Conservation (phyloP, 2,797 vertebrate genomes). For the Lithobates pipiens region DNA sequence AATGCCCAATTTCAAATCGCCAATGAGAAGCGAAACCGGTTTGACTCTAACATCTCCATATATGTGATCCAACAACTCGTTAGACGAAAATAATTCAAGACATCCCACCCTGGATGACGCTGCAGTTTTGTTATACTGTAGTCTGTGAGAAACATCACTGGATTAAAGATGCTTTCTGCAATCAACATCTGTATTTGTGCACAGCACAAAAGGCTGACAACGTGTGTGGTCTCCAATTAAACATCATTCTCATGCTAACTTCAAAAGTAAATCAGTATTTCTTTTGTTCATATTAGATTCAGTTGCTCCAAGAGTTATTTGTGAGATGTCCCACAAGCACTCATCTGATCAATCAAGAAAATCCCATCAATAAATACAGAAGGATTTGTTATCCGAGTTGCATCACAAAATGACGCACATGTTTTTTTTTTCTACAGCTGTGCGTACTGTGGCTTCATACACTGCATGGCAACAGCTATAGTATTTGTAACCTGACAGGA, state of each 20-base stretch:
- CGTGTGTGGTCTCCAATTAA: slow-evolving; percentile 50
- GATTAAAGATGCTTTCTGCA: not conserved
- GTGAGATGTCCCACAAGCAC: not conserved
- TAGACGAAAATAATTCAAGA: not conserved
- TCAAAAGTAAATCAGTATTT: slow-evolving; percentile 13
- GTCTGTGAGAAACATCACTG: not conserved
- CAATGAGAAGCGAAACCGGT: too few species aligned
- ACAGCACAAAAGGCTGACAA: not conserved
- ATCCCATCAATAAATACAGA: not conserved
- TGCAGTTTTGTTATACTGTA: not conserved
- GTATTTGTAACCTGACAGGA: not conserved
- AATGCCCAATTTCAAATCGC: too few species aligned
- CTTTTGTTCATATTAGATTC: slow-evolving; percentile 15
- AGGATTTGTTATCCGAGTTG: slow-evolving; percentile 14
- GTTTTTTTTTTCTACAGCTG: not conserved
- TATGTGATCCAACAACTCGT: too few species aligned
- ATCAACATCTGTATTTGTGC: slow-evolving; percentile 17
- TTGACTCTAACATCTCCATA: too few species aligned
- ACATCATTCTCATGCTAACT: slow-evolving; percentile 16
- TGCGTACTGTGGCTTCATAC: not conserved
- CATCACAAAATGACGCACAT: not conserved
- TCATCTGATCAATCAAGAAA: slow-evolving; percentile 20
- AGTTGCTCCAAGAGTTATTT: not conserved
- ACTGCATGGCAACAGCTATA: not conserved
- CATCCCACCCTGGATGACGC: not conserved